These are phyloP conservation scores for Sphaeridia pumilis DNA, from an alignment of 2,888 invertebrate genomes.

Conservation along the genomic window DNA sequence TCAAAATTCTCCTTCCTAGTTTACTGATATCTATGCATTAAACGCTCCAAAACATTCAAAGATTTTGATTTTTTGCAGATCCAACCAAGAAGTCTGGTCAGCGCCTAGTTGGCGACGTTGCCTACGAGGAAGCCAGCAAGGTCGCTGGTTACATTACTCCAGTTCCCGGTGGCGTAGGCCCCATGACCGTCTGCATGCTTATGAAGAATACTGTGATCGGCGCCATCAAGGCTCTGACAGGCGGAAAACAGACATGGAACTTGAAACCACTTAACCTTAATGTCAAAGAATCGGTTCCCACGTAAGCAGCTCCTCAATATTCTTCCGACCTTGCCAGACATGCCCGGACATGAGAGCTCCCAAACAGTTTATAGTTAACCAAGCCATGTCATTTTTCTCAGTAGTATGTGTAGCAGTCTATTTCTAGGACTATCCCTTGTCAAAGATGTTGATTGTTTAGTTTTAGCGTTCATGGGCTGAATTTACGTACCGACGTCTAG, in stretches of 20 bases:
- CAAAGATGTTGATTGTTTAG: too few species aligned
- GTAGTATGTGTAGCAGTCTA: too few species aligned
- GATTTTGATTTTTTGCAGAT: constrained; percentile 45
- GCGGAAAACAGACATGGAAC: constrained; percentile 58
- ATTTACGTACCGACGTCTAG: too few species aligned
- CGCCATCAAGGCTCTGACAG: constrained; percentile 49
- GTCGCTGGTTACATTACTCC: constrained; percentile 86
- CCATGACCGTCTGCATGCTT: constrained; percentile 98
- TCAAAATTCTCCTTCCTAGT: background rate
- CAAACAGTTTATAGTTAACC: too few species aligned
- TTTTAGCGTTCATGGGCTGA: too few species aligned
- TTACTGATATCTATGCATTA: too few species aligned
- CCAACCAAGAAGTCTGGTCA: constrained; percentile 63
- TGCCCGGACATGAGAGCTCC: too few species aligned
- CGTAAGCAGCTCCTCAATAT: too few species aligned
- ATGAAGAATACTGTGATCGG: constrained; percentile 88
- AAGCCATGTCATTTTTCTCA: too few species aligned
- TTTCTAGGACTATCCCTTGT: too few species aligned
- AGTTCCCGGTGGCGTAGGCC: constrained; percentile 88
- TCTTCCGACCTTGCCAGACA: too few species aligned
- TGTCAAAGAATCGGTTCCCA: constrained; percentile 65
- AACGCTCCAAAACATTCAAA: background rate
- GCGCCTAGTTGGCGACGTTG: constrained; percentile 89
- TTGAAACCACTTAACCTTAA: constrained; percentile 55
- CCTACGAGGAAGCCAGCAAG: constrained; percentile 62